Conservation (phyloP, 1,140 invertebrate genomes). For the Drosophila asahinai region DNA sequence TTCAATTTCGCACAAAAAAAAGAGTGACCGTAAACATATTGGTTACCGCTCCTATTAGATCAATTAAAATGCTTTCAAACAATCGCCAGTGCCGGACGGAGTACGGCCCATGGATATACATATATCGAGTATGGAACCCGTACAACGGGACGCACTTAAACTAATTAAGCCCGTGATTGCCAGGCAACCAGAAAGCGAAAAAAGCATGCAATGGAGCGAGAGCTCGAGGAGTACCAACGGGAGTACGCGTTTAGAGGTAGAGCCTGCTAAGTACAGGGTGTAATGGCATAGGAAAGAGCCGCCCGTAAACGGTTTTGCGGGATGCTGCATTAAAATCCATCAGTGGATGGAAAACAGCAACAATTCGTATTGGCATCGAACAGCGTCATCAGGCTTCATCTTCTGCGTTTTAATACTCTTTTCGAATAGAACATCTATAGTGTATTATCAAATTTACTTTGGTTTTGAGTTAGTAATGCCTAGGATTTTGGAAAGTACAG, state of each 20-base stretch:
- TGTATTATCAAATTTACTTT: no score
- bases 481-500: no score
- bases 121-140: conserved; percentile 8
- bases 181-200: conserved; percentile 31
- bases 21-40: conserved; percentile 17
- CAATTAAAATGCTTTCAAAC: conserved; percentile 43
- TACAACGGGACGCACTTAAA: conserved; percentile 43
- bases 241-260: neutral
- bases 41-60: conserved; percentile 36
- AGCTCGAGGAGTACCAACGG: neutral
- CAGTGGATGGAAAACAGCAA: conserved; percentile 27
- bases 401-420: neutral
- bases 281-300: conserved; percentile 17
- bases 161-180: conserved; percentile 46
- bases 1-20: conserved; percentile 19
- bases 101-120: neutral
- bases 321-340: conserved; percentile 45
- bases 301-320: conserved; percentile 40
- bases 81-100: neutral
- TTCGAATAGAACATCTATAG: neutral
- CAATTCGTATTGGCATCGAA: conserved; percentile 18
- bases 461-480: no score
- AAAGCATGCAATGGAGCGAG: neutral
- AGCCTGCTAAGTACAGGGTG: conserved; percentile 6
- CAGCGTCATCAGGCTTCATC: neutral